Percentiles rank a stretch among this genome's conserved stretches.
Conservation (phyloP, 2,888 invertebrate species). For the Cotesia congregata region DNA sequence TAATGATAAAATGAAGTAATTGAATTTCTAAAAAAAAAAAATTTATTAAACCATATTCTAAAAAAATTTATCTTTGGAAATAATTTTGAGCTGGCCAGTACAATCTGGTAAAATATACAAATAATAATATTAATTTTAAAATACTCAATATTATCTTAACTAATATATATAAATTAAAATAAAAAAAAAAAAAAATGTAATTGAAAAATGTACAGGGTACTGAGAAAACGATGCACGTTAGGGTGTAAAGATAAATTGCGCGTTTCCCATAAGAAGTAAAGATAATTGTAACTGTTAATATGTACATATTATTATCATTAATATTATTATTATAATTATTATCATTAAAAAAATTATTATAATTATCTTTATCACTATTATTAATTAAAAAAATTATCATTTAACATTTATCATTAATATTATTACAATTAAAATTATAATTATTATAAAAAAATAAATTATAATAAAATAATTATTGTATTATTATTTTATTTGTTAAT, state of each 20-base stretch:
- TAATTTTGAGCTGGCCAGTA: not conserved
- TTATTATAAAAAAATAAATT: conserved; percentile 32
- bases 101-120: not conserved
- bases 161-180: not conserved
- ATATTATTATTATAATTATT: conserved; percentile 18
- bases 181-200: not conserved
- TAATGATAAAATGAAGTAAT: too few species aligned
- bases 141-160: not conserved
- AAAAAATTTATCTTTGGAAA: not conserved
- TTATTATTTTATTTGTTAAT: conserved; percentile 53
- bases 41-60: too few species aligned
- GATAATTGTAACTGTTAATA: not conserved
- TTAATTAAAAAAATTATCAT: not conserved
- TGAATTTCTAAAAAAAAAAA: too few species aligned
- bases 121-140: not conserved
- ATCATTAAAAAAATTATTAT: not conserved
- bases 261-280: not conserved
- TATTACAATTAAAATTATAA: too few species aligned
- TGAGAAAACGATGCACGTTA: not conserved
- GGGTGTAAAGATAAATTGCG: not conserved
- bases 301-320: conserved; percentile 15
- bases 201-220: not conserved
- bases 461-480: conserved; percentile 6
- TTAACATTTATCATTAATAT: not conserved
- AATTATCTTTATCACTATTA: not conserved